Base-by-base conservation (phyloP, 1,140 invertebrate species). In the Drosophila yakuba region DNA sequence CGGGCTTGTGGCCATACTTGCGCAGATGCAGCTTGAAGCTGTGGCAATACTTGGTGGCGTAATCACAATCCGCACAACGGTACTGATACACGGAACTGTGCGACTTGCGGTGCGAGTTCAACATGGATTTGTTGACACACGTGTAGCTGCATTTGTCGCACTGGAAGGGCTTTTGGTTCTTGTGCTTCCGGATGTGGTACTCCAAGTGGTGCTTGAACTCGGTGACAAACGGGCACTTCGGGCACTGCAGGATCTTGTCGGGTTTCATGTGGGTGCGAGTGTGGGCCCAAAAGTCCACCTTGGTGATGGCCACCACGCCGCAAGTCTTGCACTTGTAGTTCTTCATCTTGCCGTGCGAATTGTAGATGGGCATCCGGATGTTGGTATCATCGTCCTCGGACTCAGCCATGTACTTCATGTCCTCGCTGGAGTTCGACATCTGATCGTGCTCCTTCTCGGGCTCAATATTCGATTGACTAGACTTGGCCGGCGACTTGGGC, bases 201-300 rank as follows among this genome's bases (percentile, higher is more conserved):
- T 99, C 98, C 12, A 99, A 93, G 83, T 99, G 99, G 92, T 99
- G 99, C 83, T 99, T 99, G 93, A 98, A 98, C 91, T 99, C 98
- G 0, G 99, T 99, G 0, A 99, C 98, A 91, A 99, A 99, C 0
- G 97, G 96, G 91, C 99, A 99, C 78, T 96, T 95, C 1, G 96
- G 95, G 82, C 99, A 99, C 35, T 95, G 95, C 2, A 99, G 93
- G 60, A 98, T 94, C 90, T 98, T 99, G 63, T 99, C 98, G 0
- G 95, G 94, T 76, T 98, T 98, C 67, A 99, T 99, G 93, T 99
- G 99, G 6, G 93, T 93, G 44, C 95, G 95, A n/a, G 94, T 95
- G 92, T 99, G 99, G 11, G 96, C 95, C 98, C 98, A 99, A 78
- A 97, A 99, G 44, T 97, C 97, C 2, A 96, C 93, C 93, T 99